These are phyloP conservation scores for Drosophila asahinai DNA, from an alignment of 1,140 invertebrate genomes.

Conservation along the genomic window DNA sequence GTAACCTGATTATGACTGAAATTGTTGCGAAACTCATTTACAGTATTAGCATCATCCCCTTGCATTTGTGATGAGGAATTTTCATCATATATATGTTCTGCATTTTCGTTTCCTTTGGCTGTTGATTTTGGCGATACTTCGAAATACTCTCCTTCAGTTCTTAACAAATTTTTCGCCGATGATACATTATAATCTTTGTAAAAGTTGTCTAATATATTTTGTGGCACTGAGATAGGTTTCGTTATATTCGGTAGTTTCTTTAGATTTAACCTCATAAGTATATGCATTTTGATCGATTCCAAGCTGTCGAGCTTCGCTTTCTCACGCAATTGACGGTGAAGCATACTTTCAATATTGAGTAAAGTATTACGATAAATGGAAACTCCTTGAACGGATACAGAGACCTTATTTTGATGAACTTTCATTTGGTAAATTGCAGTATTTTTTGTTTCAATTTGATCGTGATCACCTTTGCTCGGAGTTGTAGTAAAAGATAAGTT, in stretches of 20 bases:
- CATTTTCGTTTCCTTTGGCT: background rate
- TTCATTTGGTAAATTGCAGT: conserved; percentile 9
- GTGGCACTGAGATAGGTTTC: conserved; percentile 64
- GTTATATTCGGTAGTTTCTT: conserved; percentile 76
- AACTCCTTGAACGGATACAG: conserved; percentile 25
- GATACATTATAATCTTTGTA: conserved; percentile 65
- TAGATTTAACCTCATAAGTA: conserved; percentile 71
- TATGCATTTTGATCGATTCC: conserved; percentile 80
- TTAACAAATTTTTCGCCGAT: conserved; percentile 9
- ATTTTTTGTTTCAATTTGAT: conserved; percentile 2
- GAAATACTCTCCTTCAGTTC: background rate
- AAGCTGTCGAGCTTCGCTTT: conserved; percentile 75
- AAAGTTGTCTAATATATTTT: conserved; percentile 72
- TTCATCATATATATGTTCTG: conserved; percentile 6
- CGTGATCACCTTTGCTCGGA: background rate
- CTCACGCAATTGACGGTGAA: conserved; percentile 70
- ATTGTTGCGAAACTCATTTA: conserved; percentile 27
- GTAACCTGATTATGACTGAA: conserved; percentile 8
- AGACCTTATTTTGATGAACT: conserved; percentile 6
- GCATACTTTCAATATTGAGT: conserved; percentile 51
- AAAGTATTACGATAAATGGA: conserved; percentile 59
- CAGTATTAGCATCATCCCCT: conserved; percentile 55
- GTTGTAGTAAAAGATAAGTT: conserved; percentile 3
- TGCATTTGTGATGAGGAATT: conserved; percentile 58
- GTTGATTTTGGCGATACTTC: background rate